phyloP scores from a whole-genome alignment of 2,113 vertebrate genomes.

The Mesitornis unicolor region DNA sequence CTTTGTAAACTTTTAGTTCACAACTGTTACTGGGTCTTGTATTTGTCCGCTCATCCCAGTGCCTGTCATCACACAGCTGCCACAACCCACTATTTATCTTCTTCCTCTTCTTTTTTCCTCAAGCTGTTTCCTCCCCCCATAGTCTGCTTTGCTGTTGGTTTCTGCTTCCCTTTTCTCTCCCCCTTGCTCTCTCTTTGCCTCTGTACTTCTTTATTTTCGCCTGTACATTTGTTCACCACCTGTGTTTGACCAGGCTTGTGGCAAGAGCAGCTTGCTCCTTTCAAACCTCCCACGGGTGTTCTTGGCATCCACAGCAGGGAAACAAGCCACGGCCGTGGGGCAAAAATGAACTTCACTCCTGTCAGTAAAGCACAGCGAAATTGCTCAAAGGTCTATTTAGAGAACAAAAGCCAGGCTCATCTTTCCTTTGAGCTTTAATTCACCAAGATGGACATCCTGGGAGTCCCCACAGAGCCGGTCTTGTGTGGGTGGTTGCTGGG shows the following conservation, averaged over 20 bases:
- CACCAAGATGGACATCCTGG: background rate
- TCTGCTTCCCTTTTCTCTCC: background rate
- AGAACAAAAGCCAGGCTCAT: background rate
- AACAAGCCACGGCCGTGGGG: fast-evolving
- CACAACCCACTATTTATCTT: background rate
- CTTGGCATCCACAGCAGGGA: fast-evolving
- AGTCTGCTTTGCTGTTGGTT: background rate
- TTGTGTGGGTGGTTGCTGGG: background rate
- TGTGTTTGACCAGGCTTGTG: background rate
- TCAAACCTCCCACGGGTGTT: background rate
- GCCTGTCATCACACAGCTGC: conserved; percentile 19
- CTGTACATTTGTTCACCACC: background rate
- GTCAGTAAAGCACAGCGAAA: background rate
- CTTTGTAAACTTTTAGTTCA: conserved; percentile 35
- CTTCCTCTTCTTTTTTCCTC: background rate
- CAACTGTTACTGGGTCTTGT: conserved; percentile 15
- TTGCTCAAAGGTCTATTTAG: background rate
- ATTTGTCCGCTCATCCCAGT: background rate
- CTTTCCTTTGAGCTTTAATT: background rate
- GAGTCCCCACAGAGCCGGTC: fast-evolving
- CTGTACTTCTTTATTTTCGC: background rate
- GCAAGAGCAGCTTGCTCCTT: background rate
- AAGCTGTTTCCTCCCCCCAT: fast-evolving
- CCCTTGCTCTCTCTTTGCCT: background rate
- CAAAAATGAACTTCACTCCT: background rate